These are phyloP conservation scores for Polydrusus pterygomalis DNA, from an alignment of 2,888 invertebrate species.

Conservation along the genomic window DNA sequence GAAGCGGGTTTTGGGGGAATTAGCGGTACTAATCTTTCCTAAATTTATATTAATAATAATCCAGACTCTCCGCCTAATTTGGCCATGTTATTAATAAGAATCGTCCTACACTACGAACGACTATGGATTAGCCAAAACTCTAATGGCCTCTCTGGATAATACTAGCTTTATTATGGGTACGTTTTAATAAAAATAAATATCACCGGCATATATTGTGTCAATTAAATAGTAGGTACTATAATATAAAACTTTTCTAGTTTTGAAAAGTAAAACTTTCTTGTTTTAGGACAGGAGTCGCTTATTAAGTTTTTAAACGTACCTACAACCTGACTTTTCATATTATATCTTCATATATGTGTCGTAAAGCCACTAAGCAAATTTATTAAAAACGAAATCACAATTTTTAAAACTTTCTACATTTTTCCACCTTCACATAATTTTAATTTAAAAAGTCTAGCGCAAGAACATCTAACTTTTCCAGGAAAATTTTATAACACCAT, in stretches of 20 bases:
- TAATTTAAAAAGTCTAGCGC: conserved; percentile 51
- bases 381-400: conserved; percentile 23
- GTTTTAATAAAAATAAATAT: neutral
- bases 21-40: conserved; percentile 34
- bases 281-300: too few relatives aligned
- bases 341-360: neutral
- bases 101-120: neutral
- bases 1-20: conserved; percentile 37
- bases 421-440: conserved; percentile 45
- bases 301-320: too few relatives aligned
- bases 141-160: conserved; percentile 6
- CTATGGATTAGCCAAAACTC: conserved; percentile 28
- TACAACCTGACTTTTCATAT: too few relatives aligned
- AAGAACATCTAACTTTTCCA: conserved; percentile 43
- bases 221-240: too few relatives aligned
- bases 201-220: too few relatives aligned
- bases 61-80: conserved; percentile 34
- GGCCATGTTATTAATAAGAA: conserved; percentile 31
- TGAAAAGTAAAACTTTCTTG: too few relatives aligned
- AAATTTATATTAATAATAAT: conserved; percentile 50
- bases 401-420: conserved; percentile 41
- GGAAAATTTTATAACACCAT: conserved; percentile 45
- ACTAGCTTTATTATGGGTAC: neutral
- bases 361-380: neutral
- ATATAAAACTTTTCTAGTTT: too few relatives aligned